These are phyloP conservation scores for Thunnus maccoyii DNA, from an alignment of 2,113 vertebrate genomes.

Conservation along the genomic window DNA sequence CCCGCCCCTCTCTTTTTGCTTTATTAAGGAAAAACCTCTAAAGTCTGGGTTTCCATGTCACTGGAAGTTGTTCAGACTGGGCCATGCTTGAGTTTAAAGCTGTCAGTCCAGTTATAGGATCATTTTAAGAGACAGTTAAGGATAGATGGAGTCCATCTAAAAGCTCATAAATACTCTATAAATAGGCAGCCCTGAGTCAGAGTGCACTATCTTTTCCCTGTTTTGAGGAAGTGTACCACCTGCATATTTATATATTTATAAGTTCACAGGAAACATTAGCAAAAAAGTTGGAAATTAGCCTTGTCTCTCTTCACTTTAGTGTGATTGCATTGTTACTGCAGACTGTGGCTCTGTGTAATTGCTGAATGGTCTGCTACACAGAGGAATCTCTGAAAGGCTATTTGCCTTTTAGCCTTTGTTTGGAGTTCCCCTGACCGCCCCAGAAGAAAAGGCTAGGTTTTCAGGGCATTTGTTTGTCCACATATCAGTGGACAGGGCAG, in stretches of 20 bases:
- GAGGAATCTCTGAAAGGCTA: slow-evolving; percentile 87
- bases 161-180: slow-evolving; percentile 76
- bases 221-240: slow-evolving; percentile 51
- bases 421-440: slow-evolving; percentile 84
- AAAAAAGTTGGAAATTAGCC: slow-evolving; percentile 35
- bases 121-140: slow-evolving; percentile 68
- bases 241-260: background rate
- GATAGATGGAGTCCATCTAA: slow-evolving; percentile 66
- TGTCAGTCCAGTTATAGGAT: slow-evolving; percentile 62
- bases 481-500: slow-evolving; percentile 89
- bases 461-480: slow-evolving; percentile 87
- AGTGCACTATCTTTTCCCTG: background rate
- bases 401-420: slow-evolving; percentile 87
- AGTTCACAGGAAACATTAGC: slow-evolving; percentile 14
- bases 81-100: slow-evolving; percentile 62
- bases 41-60: slow-evolving; percentile 86
- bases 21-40: slow-evolving; percentile 38
- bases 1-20: slow-evolving; percentile 8
- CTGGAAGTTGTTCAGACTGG: slow-evolving; percentile 61
- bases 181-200: slow-evolving; percentile 34
- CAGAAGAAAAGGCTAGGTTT: slow-evolving; percentile 84
- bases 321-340: slow-evolving; percentile 49
- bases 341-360: slow-evolving; percentile 72
- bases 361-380: slow-evolving; percentile 81
- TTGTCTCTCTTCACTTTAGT: slow-evolving; percentile 29